Evolutionary conservation across 2,888 invertebrate genomes (phyloP).

Genomic region (Agriopis marginaria): DNA sequence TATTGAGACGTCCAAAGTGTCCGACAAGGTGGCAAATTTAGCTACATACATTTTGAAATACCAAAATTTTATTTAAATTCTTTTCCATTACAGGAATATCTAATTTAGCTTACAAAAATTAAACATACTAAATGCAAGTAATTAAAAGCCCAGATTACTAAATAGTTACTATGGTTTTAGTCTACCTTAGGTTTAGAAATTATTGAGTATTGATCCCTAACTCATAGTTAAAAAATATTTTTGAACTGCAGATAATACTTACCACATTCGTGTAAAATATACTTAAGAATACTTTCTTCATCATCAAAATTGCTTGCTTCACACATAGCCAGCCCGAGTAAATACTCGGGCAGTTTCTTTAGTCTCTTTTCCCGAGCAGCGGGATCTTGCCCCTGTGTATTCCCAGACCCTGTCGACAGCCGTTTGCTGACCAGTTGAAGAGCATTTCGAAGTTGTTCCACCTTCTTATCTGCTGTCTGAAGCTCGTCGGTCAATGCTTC

Average conservation of each 20-base stretch:
- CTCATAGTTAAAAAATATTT: too few species aligned
- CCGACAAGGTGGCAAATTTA: too few species aligned
- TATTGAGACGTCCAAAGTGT: too few species aligned
- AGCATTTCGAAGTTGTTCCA: conserved; percentile 92
- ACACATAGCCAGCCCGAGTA: conserved; percentile 91
- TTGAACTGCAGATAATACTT: conserved; percentile 46
- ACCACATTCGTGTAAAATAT: conserved; percentile 86
- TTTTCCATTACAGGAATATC: too few species aligned
- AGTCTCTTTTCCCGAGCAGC: conserved; percentile 90
- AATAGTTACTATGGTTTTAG: too few species aligned
- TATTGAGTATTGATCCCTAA: too few species aligned
- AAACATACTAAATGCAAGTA: too few species aligned
- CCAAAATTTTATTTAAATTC: too few species aligned
- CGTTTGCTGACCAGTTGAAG: conserved; percentile 88
- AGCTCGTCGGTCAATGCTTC: conserved; percentile 94
- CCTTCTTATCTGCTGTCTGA: conserved; percentile 92
- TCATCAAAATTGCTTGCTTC: conserved; percentile 88
- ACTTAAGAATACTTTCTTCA: conserved; percentile 88
- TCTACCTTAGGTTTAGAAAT: too few species aligned
- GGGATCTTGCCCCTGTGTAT: conserved; percentile 86
- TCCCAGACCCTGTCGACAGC: conserved; percentile 82
- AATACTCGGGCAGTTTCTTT: conserved; percentile 95
- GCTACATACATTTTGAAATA: too few species aligned
- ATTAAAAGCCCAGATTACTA: too few species aligned
- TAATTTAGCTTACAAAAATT: too few species aligned